Conservation (phyloP, 2,797 vertebrate genomes). For the Enteromius argenteus region DNA sequence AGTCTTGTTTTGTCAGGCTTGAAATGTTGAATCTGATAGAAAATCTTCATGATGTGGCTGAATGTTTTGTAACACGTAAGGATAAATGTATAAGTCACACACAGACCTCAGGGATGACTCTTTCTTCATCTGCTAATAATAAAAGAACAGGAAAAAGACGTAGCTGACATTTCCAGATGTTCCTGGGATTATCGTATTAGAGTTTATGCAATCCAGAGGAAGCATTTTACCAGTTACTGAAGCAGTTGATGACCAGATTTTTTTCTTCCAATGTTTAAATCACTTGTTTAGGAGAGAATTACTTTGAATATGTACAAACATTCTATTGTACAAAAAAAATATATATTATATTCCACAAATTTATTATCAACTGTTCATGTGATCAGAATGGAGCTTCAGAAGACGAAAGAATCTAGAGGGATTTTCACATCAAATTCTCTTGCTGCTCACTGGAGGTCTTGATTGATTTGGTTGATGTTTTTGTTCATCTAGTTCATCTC, state of each 20-base stretch:
- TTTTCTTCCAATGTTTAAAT: background rate
- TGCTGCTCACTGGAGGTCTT: background rate
- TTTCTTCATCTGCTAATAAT: conserved; percentile 10
- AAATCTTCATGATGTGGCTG: background rate
- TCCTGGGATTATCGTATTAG: background rate
- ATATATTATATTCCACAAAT: background rate
- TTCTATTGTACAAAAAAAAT: background rate
- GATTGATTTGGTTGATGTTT: background rate
- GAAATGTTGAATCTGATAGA: conserved; percentile 6
- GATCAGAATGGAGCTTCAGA: background rate
- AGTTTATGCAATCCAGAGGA: background rate
- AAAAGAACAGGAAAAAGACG: background rate
- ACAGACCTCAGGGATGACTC: conserved; percentile 34
- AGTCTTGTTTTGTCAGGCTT: background rate
- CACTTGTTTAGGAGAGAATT: background rate
- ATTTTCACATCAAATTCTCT: background rate
- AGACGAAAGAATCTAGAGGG: background rate
- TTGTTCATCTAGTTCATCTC: background rate
- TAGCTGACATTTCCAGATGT: background rate
- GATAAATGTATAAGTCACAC: conserved; percentile 3
- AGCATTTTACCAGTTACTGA: conserved; percentile 7
- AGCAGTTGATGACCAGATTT: background rate
- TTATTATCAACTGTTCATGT: background rate
- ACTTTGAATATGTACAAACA: background rate
- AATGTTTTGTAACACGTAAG: conserved; percentile 20